These are phyloP conservation scores for Nycticryphes semicollaris DNA, from an alignment of 2,113 vertebrate genomes.

Conservation along the genomic window DNA sequence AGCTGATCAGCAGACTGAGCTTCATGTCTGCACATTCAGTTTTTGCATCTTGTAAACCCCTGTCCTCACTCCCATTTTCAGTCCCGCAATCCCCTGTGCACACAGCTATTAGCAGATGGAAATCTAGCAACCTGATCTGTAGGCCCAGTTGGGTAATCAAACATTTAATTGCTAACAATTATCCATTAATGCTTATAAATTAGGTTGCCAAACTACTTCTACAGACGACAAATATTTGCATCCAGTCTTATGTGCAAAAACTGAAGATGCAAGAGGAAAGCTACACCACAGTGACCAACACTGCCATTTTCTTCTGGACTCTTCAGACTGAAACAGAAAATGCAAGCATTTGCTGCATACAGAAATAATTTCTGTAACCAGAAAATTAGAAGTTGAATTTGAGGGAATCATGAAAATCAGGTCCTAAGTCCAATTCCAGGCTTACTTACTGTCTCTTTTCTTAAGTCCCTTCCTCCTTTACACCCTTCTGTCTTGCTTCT, in stretches of 20 bases:
- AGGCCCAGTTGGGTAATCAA: constrained; percentile 61
- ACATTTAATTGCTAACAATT: constrained; percentile 66
- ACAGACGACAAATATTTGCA: constrained; percentile 52
- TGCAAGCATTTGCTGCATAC: neutral
- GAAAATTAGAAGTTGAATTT: neutral
- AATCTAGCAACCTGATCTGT: constrained; percentile 43
- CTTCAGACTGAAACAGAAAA: neutral
- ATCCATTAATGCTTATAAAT: constrained; percentile 65
- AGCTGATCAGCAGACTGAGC: neutral
- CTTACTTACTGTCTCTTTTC: neutral
- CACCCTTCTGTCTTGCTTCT: neutral
- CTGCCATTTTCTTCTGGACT: neutral
- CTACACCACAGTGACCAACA: rapidly evolving
- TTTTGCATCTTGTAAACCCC: neutral
- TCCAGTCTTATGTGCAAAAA: neutral
- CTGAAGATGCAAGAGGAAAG: neutral
- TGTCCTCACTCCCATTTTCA: neutral
- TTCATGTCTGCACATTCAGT: neutral
- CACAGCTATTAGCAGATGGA: constrained; percentile 46
- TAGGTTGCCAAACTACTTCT: constrained; percentile 41
- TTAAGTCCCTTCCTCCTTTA: neutral
- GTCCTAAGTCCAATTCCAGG: neutral
- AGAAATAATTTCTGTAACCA: neutral
- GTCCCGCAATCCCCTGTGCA: neutral
- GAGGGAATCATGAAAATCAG: neutral